Conservation (phyloP, 2,797 vertebrate species). For the Cuniculus paca region DNA sequence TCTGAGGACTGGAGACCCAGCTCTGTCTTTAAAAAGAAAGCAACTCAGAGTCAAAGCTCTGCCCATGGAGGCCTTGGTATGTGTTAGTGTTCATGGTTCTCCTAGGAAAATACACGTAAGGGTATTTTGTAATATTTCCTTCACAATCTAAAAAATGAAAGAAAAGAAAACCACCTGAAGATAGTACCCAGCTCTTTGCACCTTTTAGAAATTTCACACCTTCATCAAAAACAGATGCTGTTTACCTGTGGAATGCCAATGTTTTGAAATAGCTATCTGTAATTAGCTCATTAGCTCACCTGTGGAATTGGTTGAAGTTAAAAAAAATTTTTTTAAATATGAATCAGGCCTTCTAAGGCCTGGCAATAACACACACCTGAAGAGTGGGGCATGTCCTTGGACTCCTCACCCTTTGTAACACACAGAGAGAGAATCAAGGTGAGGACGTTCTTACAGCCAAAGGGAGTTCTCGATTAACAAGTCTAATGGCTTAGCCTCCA, state of each 20-base stretch:
- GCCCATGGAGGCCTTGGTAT: background rate
- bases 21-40: background rate
- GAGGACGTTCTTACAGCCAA: background rate
- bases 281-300: constrained; percentile 83
- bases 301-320: constrained; percentile 59
- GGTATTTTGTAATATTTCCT: background rate
- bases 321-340: background rate
- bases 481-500: background rate
- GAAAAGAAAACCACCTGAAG: constrained; percentile 34
- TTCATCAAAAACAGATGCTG: constrained; percentile 81
- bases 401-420: background rate
- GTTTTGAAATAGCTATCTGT: constrained; percentile 77
- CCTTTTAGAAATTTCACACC: constrained; percentile 75
- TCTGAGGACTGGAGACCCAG: background rate
- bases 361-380: background rate
- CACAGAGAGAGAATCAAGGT: background rate
- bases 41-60: background rate
- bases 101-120: background rate
- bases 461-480: background rate
- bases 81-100: background rate
- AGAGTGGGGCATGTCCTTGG: background rate
- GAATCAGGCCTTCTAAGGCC: background rate
- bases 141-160: background rate
- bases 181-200: constrained; percentile 38
- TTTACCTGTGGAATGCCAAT: constrained; percentile 74